Conservation (phyloP, 2,113 vertebrate genomes). For the Symphodus melops region DNA sequence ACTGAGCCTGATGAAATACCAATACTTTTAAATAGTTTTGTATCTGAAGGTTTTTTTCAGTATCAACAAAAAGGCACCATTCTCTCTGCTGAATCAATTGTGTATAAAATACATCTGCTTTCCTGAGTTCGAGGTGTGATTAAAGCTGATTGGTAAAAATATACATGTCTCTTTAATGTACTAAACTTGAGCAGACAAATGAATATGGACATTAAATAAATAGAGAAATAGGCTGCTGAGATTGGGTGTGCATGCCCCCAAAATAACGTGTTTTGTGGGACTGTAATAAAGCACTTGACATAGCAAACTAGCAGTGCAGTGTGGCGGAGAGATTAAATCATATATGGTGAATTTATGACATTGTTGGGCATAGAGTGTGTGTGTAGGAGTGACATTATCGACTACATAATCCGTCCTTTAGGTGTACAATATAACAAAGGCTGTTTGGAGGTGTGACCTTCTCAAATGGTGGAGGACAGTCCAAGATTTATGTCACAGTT, state of each 20-base stretch:
- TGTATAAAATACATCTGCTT: background rate
- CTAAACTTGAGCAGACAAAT: background rate
- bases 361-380: constrained; percentile 33
- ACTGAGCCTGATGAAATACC: background rate
- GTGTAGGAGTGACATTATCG: constrained; percentile 66
- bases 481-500: constrained; percentile 83
- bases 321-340: constrained; percentile 11
- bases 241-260: no score
- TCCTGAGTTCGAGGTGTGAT: background rate
- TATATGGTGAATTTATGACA: constrained; percentile 31
- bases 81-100: background rate
- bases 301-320: background rate
- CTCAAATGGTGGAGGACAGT: constrained; percentile 78
- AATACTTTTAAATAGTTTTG: background rate
- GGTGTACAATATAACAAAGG: constrained; percentile 73
- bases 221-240: background rate
- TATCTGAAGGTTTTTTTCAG: background rate
- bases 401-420: constrained; percentile 72
- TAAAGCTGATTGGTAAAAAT: constrained; percentile 2
- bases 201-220: background rate
- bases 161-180: background rate
- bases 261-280: background rate
- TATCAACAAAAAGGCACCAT: background rate
- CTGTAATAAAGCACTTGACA: background rate
- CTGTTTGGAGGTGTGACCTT: constrained; percentile 78